Conservation (phyloP, 2,113 vertebrate species). For the Beaufortia kweichowensis region DNA sequence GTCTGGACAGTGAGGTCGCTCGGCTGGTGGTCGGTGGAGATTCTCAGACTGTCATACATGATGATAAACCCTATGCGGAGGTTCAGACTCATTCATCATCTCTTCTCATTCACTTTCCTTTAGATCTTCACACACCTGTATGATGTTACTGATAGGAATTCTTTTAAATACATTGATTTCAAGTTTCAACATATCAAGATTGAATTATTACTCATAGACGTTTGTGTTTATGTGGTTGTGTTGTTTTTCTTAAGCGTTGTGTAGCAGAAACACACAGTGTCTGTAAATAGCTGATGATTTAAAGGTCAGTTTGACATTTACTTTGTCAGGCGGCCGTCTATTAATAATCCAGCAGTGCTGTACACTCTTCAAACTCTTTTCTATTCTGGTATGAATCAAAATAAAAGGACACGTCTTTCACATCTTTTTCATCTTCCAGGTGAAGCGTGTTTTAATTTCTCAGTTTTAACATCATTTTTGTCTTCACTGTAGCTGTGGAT, state of each 20-base stretch:
- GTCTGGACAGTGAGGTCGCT: slow-evolving; percentile 88
- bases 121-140: too few relatives aligned
- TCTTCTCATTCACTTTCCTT: background rate
- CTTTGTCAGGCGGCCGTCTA: slow-evolving; percentile 9
- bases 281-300: slow-evolving; percentile 61
- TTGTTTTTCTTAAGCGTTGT: too few relatives aligned
- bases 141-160: too few relatives aligned
- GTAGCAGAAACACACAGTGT: slow-evolving; percentile 24
- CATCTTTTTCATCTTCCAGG: too few relatives aligned
- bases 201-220: too few relatives aligned
- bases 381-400: background rate
- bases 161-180: too few relatives aligned
- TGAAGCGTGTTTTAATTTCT: too few relatives aligned
- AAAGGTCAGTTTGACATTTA: slow-evolving; percentile 62
- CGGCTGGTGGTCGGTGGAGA: slow-evolving; percentile 82
- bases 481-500: slow-evolving; percentile 85
- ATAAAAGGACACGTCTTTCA: too few relatives aligned
- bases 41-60: slow-evolving; percentile 73
- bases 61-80: slow-evolving; percentile 88
- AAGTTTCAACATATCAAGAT: too few relatives aligned
- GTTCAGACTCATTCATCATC: slow-evolving; percentile 66
- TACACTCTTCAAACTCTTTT: background rate
- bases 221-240: too few relatives aligned
- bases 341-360: slow-evolving; percentile 3
- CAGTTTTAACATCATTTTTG: too few relatives aligned